Evolutionary conservation across 2,888 invertebrate genomes (phyloP), one percentile per base, ranked within the genome.

Genomic region (Brachylomia viminalis): DNA sequence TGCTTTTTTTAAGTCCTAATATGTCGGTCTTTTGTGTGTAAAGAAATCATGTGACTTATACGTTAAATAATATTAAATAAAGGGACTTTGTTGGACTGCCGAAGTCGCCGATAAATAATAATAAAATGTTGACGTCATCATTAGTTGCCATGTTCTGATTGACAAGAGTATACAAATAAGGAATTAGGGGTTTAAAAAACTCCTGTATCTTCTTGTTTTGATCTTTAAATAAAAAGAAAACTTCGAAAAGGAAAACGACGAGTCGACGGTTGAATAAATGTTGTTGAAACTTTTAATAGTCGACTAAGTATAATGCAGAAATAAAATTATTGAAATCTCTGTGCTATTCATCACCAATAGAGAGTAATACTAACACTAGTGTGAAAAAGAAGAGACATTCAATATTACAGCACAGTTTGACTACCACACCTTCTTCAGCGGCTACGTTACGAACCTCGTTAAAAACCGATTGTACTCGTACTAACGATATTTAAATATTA

Each of bases 1-100:
- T 92, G 89, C 89, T 86, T 87, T 90, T 90, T 90, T 85, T 85
- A 80, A 85, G 82, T 80, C 85, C 77, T 87, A 86, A 84, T 84
- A 86, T 82, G 82, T 87, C 70, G 71, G 71, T 42, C 69, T 38
- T 82, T 86, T 79, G 80, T 84, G 62, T 69, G 62, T 70, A n/a
- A 76, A 72, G 58, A 71, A 73, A 80, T 86, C 77, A 83, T 79
- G 69, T 72, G 61, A 56, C 62, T 58, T 76, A 52, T 74, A 66
- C 61, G 56, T 68, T 75, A 77, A 76, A 83, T 86, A 75, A 76
- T 69, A 56, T 71, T 69, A 56, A 74, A 79, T 77, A 84, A 76
- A 78, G 30, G 49, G 27, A 66, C 42, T 85, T 71, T 59, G 59
- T 67, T 27, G 33, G 27, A 17, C 33, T 52, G 84, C 62, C 62